Conservation (phyloP, 2,888 invertebrate species). For the Callyntrura sp. region DNA sequence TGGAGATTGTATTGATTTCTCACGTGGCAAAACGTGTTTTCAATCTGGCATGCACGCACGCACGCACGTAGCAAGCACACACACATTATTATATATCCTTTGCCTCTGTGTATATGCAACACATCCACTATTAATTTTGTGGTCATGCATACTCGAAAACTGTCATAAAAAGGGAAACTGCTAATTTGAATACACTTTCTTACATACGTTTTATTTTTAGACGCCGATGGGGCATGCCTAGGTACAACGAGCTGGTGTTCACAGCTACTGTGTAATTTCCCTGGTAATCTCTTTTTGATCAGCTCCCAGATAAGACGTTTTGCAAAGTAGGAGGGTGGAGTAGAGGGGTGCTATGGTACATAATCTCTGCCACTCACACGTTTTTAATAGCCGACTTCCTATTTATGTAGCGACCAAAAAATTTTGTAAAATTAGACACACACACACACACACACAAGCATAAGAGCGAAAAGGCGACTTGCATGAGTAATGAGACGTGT, state of each 20-base stretch:
- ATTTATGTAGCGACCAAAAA: neutral
- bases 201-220: slow-evolving; percentile 14
- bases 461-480: neutral
- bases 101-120: neutral
- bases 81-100: no score
- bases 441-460: no score
- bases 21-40: slow-evolving; percentile 23
- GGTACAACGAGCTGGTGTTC: neutral
- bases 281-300: neutral
- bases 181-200: neutral
- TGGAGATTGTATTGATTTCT: slow-evolving; percentile 43
- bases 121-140: slow-evolving; percentile 35
- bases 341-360: neutral
- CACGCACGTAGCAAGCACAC: slow-evolving; percentile 5
- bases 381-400: slow-evolving; percentile 35
- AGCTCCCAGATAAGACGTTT: no score
- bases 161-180: neutral
- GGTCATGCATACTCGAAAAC: slow-evolving; percentile 24
- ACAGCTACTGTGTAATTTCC: neutral
- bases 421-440: neutral
- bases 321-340: neutral
- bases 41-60: neutral
- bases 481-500: slow-evolving; percentile 26
- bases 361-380: neutral
- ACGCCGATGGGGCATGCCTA: neutral